Evolutionary conservation across 2,888 invertebrate species (phyloP).

Genomic region (Diplazon laetatorius): DNA sequence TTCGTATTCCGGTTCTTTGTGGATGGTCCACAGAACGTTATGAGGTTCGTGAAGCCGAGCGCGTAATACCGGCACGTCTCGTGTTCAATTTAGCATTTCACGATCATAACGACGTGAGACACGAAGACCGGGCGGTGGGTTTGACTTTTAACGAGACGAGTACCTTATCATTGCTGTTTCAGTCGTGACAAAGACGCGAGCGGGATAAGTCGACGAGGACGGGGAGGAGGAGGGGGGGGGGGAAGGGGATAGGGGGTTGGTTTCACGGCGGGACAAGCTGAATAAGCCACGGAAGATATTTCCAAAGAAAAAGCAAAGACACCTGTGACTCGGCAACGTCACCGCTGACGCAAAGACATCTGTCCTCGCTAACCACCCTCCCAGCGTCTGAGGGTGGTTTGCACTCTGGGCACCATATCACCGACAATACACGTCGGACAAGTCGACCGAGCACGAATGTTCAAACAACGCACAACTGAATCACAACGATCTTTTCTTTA

Average conservation of each 20-base stretch:
- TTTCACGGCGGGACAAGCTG: neutral
- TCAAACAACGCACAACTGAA: no score
- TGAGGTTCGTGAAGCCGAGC: neutral
- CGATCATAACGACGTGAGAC: neutral
- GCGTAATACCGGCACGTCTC: neutral
- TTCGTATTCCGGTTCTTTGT: neutral
- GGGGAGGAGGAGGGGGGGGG: no score
- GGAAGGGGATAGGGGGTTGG: neutral
- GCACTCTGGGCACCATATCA: no score
- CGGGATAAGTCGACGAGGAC: neutral
- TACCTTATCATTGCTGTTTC: neutral
- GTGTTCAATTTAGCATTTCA: constrained; percentile 9
- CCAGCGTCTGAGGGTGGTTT: no score
- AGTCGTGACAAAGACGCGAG: neutral
- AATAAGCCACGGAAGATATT: neutral
- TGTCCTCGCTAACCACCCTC: no score
- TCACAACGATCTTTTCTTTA: no score
- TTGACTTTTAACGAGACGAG: neutral
- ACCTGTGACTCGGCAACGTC: neutral
- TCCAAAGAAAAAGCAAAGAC: neutral
- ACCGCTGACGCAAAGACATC: neutral
- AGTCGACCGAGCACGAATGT: no score
- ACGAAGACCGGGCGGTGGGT: neutral
- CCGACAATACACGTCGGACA: no score
- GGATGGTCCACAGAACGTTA: neutral